Conservation (phyloP, 1,140 invertebrate species). For the Zeugodacus cucurbitae region DNA sequence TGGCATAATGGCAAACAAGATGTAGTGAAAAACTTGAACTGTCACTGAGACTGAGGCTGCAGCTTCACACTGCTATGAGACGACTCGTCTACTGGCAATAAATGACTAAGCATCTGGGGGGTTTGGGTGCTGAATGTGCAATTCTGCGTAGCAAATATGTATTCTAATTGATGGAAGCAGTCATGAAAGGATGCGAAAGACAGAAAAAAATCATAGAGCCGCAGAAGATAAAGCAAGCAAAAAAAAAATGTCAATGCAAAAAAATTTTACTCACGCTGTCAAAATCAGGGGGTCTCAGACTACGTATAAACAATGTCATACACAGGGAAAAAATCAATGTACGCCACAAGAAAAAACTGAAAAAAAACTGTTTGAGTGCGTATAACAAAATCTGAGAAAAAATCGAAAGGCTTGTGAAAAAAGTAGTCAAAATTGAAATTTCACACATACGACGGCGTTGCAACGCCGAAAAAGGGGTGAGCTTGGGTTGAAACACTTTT, state of each 20-base stretch:
- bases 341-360: background rate
- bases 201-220: conserved; percentile 3
- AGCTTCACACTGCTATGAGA: background rate
- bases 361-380: conserved; percentile 2
- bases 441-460: conserved; percentile 17
- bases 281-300: conserved; percentile 34
- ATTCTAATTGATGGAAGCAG: conserved; percentile 30
- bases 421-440: conserved; percentile 26
- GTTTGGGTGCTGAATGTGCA: background rate
- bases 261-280: conserved; percentile 42
- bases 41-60: background rate
- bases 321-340: background rate
- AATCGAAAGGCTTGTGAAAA: background rate
- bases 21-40: background rate
- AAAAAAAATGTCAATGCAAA: conserved; percentile 29
- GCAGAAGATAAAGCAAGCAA: background rate
- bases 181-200: background rate
- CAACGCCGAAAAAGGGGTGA: conserved; percentile 27
- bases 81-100: background rate
- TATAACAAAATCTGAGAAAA: conserved; percentile 7
- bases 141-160: background rate
- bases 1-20: background rate
- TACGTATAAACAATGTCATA: background rate
- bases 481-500: conserved; percentile 12
- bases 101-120: background rate